Evolutionary conservation across 2,113 vertebrate species (phyloP), one percentile per base, ranked within the genome.

Genomic region (Clinocottus analis): DNA sequence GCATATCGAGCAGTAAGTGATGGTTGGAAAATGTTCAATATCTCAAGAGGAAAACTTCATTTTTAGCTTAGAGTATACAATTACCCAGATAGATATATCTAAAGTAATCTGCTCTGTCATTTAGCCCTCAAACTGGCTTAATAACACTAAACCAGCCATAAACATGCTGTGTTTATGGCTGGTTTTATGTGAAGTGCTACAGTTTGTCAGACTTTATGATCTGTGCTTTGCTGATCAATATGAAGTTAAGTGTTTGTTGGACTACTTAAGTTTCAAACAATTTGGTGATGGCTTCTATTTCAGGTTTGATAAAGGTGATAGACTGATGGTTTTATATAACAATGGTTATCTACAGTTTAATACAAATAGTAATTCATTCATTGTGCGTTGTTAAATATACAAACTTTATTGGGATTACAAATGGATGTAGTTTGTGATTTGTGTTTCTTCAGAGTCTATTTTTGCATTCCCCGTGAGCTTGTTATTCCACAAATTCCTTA

Each of bases 161-260:
- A 55, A 65, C 53, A 35, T 25, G 43, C 23, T 33, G 25, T 67
- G 33, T 72, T 75, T 45, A 67, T 39, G n/a, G 61, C 37, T 72
- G 41, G 5, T 73, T 58, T 69, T 39, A 80, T 72, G 29, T 51
- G 39, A 77, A 64, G 62, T 62, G 62, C 64, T 70, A 49, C 27
- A 29, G 35, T 69, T 64, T 74, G 27, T 78, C 37, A 71, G 59
- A 23, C 4, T 14, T 75, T 66, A 85, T 75, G 59, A 85, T 74
- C 53, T 60, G 17, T 37, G 69, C 35, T 29, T 77, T 55, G 33
- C 63, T 70, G 51, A 85, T 70, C 53, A 19, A 74, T 23, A 25
- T 17, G 62, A 55, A 51, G 16, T 70, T 41, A 43, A 63, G n/a
- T 58, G 64, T 29, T 72, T 73, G 31, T 58, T 62, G 13, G 21